Percentiles rank a stretch among this genome's conserved stretches.
Conservation (phyloP, 2,113 vertebrate species). For the Andinoacara biseriatus region DNA sequence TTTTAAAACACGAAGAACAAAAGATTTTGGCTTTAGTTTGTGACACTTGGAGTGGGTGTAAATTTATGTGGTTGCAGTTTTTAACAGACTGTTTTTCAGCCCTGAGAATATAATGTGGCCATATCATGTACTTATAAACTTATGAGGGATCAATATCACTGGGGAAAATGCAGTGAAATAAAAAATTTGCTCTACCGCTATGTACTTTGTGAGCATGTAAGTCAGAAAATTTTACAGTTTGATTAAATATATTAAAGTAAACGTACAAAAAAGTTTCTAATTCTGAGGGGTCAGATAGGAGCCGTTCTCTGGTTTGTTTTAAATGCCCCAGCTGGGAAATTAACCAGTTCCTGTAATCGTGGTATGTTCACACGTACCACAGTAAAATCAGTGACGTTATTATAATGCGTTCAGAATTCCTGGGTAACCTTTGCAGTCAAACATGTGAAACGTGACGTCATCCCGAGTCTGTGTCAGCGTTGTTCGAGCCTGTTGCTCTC, state of each 20-base stretch:
- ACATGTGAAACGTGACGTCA: neutral
- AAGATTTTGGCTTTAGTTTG: neutral
- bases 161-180: neutral
- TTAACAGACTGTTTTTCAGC: neutral
- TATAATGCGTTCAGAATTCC: neutral
- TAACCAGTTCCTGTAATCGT: neutral
- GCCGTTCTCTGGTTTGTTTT: neutral
- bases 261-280: neutral
- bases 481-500: neutral
- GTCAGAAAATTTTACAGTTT: neutral
- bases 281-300: neutral
- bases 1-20: neutral
- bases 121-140: neutral
- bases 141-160: neutral
- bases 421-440: neutral
- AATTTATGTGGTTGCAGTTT: neutral
- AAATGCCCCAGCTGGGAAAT: no score
- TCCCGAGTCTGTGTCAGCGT: neutral
- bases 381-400: neutral
- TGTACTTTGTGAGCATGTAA: neutral
- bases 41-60: neutral
- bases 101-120: neutral
- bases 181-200: neutral
- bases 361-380: neutral
- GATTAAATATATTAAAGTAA: neutral